phyloP scores from a whole-genome alignment of 64 coral and sea anemone species.

The Cladopsammia gracilis region DNA sequence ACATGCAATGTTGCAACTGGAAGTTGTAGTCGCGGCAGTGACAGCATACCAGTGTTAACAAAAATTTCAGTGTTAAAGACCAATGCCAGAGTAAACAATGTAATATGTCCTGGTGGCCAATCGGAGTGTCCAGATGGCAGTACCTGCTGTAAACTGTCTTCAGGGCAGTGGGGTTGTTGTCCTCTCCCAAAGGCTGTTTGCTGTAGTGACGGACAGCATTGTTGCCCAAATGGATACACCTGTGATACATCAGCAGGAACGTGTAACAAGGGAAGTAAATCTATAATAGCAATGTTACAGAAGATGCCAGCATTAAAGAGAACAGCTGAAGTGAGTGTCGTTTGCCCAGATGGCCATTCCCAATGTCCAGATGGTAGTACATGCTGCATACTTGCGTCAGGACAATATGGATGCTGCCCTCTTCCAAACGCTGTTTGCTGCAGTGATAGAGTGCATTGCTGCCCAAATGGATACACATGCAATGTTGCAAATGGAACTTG shows the following conservation, averaged over 20 bases:
- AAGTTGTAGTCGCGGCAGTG: background rate
- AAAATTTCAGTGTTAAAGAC: constrained; percentile 1
- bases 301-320: background rate
- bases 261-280: background rate
- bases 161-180: constrained; percentile 62
- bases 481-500: constrained; percentile 35
- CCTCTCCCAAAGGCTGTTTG: constrained; percentile 77
- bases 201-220: constrained; percentile 52
- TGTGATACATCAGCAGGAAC: constrained; percentile 52
- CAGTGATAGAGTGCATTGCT: constrained; percentile 64
- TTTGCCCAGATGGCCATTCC: constrained; percentile 24
- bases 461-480: constrained; percentile 64
- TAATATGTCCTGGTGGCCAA: constrained; percentile 41
- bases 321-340: background rate
- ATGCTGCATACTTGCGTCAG: constrained; percentile 48
- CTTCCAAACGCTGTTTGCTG: constrained; percentile 71
- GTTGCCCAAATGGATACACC: constrained; percentile 67
- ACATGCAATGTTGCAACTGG: constrained; percentile 32
- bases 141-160: constrained; percentile 66
- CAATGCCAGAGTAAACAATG: background rate
- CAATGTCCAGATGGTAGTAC: constrained; percentile 60
- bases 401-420: constrained; percentile 60
- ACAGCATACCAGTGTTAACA: background rate
- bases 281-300: background rate
- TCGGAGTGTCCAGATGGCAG: constrained; percentile 71